These are phyloP conservation scores for Maniola jurtina DNA, from an alignment of 1,140 invertebrate genomes.

Conservation along the genomic window DNA sequence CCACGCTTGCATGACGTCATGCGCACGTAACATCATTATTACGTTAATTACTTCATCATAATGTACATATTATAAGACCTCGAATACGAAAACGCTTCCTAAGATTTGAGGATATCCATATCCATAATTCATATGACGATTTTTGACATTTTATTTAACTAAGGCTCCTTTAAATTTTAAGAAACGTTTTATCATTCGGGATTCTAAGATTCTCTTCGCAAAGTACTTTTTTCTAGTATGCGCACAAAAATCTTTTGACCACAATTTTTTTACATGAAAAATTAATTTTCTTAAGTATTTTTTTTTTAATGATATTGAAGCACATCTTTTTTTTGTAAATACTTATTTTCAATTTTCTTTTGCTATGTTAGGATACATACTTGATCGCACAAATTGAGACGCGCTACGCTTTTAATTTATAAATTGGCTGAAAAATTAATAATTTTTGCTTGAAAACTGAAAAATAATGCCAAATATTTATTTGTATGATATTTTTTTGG, in stretches of 20 bases:
- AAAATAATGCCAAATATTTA: too few relatives aligned
- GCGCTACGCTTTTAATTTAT: neutral
- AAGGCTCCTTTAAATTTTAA: too few relatives aligned
- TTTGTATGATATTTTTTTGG: too few relatives aligned
- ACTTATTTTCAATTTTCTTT: constrained; percentile 5
- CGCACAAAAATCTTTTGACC: too few relatives aligned
- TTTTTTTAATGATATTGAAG: neutral
- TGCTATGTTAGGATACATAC: neutral
- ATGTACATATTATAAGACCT: neutral
- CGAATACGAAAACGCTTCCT: neutral
- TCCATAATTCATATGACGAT: too few relatives aligned
- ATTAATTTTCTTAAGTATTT: neutral
- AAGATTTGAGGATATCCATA: too few relatives aligned
- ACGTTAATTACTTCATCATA: constrained; percentile 6
- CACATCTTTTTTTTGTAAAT: neutral
- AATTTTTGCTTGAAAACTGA: too few relatives aligned
- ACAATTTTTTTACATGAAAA: neutral
- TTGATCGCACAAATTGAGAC: constrained; percentile 41
- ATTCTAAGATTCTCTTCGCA: too few relatives aligned
- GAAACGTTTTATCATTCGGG: too few relatives aligned
- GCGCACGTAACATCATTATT: constrained; percentile 30
- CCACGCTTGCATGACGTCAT: constrained; percentile 54
- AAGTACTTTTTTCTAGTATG: too few relatives aligned
- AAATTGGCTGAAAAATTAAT: neutral
- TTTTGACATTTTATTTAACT: too few relatives aligned